Percentiles rank a stretch among this genome's conserved stretches.
These are phyloP conservation scores for Noctilio leporinus DNA, from an alignment of 2,113 vertebrate genomes.

Conservation along the genomic window DNA sequence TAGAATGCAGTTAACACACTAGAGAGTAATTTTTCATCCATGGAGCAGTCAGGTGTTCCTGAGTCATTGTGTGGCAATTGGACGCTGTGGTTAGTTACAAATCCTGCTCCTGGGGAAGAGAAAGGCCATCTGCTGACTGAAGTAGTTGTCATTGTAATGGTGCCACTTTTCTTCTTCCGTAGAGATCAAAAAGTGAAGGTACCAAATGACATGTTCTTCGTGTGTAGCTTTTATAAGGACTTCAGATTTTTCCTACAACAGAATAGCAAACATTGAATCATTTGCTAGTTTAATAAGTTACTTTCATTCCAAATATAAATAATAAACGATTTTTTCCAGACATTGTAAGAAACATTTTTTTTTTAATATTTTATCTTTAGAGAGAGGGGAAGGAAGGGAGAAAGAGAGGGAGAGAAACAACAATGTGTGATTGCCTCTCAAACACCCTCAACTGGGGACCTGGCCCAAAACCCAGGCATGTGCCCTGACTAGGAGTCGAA, in stretches of 20 bases:
- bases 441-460: too few relatives aligned
- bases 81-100: conserved; percentile 56
- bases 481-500: too few relatives aligned
- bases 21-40: conserved; percentile 75
- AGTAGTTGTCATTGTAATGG: conserved; percentile 60
- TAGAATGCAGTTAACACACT: conserved; percentile 80
- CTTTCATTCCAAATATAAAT: conserved; percentile 20
- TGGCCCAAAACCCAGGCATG: too few relatives aligned
- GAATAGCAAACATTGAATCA: conserved; percentile 31
- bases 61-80: conserved; percentile 38
- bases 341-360: conserved; percentile 1
- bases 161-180: conserved; percentile 32
- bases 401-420: too few relatives aligned
- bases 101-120: not conserved
- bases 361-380: too few relatives aligned
- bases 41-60: conserved; percentile 57
- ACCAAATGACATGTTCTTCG: not conserved
- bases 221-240: not conserved
- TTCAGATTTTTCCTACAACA: conserved; percentile 43
- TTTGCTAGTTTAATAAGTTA: conserved; percentile 11
- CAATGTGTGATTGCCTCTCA: too few relatives aligned
- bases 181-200: conserved; percentile 43
- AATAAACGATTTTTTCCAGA: conserved; percentile 23
- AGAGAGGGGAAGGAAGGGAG: too few relatives aligned
- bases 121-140: conserved; percentile 28